Percentiles rank a stretch among this genome's conserved stretches.
Conservation (phyloP, 2,113 vertebrate species). For the Cochlearius cochlearius region DNA sequence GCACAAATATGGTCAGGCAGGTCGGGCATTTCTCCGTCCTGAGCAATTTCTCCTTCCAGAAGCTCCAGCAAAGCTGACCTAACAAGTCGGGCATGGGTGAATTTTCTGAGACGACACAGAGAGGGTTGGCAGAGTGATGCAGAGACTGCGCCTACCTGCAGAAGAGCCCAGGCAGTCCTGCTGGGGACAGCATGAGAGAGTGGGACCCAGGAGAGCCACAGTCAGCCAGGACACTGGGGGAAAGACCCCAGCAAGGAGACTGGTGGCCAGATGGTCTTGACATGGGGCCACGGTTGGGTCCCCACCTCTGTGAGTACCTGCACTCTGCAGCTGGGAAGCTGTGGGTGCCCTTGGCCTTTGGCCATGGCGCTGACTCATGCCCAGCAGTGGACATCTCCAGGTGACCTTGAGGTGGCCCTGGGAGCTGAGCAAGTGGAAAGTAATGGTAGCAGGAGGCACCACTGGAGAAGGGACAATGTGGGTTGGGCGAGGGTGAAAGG, state of each 20-base stretch:
- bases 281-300: background rate
- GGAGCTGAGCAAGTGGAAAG: background rate
- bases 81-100: background rate
- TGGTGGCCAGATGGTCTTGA: background rate
- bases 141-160: background rate
- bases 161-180: background rate
- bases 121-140: background rate
- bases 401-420: background rate
- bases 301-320: background rate
- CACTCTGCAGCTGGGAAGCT: background rate
- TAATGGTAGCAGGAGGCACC: background rate
- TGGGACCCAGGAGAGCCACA: background rate
- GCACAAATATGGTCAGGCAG: background rate
- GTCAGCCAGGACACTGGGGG: background rate
- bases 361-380: rapidly evolving
- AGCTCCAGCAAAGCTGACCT: background rate
- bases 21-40: background rate
- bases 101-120: background rate
- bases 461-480: background rate
- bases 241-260: background rate
- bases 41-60: background rate
- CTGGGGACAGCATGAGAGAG: background rate
- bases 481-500: background rate
- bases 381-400: background rate
- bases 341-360: background rate